Evolutionary conservation across 2,797 vertebrate species (phyloP).

Genomic region (Trachops cirrhosus): DNA sequence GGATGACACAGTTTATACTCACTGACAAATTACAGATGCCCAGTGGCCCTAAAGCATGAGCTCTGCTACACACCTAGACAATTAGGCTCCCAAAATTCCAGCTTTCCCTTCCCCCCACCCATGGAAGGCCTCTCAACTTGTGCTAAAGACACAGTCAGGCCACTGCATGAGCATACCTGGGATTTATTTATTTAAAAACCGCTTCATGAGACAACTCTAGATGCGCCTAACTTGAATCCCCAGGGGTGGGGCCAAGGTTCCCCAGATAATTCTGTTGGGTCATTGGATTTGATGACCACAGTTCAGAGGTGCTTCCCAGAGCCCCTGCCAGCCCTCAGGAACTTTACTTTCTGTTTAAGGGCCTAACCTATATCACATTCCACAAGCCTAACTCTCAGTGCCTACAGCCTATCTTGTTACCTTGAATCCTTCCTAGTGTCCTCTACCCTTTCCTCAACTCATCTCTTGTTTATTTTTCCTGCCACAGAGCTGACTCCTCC

Average conservation of each 20-base stretch:
- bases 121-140: neutral
- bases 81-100: neutral
- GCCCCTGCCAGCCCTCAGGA: neutral
- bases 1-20: neutral
- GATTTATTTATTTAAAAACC: neutral
- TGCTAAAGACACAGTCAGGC: neutral
- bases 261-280: neutral
- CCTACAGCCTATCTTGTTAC: neutral
- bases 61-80: neutral
- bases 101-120: accelerated
- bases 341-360: neutral
- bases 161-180: neutral
- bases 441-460: neutral
- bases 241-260: neutral
- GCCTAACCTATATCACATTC: neutral
- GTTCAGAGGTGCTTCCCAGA: neutral
- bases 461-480: neutral
- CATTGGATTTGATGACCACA: neutral
- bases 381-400: accelerated
- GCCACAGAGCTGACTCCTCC: neutral
- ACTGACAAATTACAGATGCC: neutral
- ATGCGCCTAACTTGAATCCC: neutral
- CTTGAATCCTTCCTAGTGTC: neutral
- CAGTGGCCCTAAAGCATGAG: neutral
- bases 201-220: neutral